Evolutionary conservation across 2,797 vertebrate genomes (phyloP), one percentile per base, ranked within the genome.

Genomic region (Muscicapa striata): DNA sequence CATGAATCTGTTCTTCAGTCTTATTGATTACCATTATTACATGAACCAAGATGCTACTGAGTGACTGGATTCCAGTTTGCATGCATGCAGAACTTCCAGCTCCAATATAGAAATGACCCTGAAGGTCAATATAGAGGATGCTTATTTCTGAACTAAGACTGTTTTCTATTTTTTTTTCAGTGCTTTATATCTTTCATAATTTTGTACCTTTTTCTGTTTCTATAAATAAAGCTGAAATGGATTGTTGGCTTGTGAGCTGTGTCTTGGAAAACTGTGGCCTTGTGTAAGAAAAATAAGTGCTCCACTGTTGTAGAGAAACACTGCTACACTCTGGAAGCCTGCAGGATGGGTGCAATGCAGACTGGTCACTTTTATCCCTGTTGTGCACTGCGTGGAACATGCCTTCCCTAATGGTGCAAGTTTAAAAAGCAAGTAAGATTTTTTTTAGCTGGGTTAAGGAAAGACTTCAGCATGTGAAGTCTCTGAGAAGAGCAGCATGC

Each of bases 191-290:
- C 10, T 87, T 80, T 29, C 8, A 46, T 72, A 55, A 70, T 78
- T 89, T 84, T 94, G 34, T 90, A 84, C 61, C 38, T n/a, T 55
- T 59, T 94, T 55, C 46, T 75, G 30, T 95, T 96, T 85, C 55
- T 87, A 20, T 59, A 84, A 92, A 96, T 95, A 95, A 96, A 96
- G 83, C 69, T 93, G 54, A 84, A 94, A 85, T 19, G 41, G n/a
- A 49, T 49, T 68, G 30, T 40, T 94, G 82, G 20, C 51, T 91
- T 72, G 46, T 84, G 58, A 94, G 41, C 20, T 57, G 13, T 55
- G 32, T 85, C 51, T 82, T 70, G 6, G 30, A 84, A 78, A 87
- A 46, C 45, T 51, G 1, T 0, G 0, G 21, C 54, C 54, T 80
- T 52, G 45, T 36, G 9, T 51, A 74, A 72, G 75, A 74, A 70